A percentile compares a stretch with the other conserved stretches of the same genome.
These are phyloP conservation scores for Macrosteles quadrilineatus DNA, from an alignment of 1,140 invertebrate genomes.

Conservation along the genomic window DNA sequence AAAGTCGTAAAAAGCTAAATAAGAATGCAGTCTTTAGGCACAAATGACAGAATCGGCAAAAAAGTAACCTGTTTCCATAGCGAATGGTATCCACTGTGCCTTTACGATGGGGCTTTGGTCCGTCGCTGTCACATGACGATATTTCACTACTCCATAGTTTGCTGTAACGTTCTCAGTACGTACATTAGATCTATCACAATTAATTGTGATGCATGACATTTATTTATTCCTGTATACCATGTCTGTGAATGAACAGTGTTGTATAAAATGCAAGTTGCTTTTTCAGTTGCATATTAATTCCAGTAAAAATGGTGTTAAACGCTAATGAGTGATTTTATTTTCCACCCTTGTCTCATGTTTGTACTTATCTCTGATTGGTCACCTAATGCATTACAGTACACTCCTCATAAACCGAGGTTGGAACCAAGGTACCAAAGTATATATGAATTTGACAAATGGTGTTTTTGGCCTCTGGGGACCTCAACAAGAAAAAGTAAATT, in stretches of 20 bases:
- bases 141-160: neutral
- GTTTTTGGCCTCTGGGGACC: no score
- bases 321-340: conserved; percentile 1
- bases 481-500: no score
- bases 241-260: conserved; percentile 9
- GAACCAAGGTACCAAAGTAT: no score
- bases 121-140: conserved; percentile 7
- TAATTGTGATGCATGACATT: conserved; percentile 12
- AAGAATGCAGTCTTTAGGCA: conserved; percentile 6
- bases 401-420: no score
- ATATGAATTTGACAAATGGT: no score
- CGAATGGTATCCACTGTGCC: conserved; percentile 16
- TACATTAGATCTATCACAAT: neutral
- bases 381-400: no score
- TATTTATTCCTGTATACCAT: neutral
- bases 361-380: no score
- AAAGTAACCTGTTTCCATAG: neutral
- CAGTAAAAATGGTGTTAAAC: conserved; percentile 32
- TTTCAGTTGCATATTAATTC: conserved; percentile 33
- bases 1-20: conserved; percentile 6
- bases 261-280: conserved; percentile 19
- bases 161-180: neutral
- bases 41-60: neutral
- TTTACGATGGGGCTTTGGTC: conserved; percentile 20
- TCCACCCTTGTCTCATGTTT: no score